Conservation (phyloP, 2,113 vertebrate genomes). For the Pipa parva region DNA sequence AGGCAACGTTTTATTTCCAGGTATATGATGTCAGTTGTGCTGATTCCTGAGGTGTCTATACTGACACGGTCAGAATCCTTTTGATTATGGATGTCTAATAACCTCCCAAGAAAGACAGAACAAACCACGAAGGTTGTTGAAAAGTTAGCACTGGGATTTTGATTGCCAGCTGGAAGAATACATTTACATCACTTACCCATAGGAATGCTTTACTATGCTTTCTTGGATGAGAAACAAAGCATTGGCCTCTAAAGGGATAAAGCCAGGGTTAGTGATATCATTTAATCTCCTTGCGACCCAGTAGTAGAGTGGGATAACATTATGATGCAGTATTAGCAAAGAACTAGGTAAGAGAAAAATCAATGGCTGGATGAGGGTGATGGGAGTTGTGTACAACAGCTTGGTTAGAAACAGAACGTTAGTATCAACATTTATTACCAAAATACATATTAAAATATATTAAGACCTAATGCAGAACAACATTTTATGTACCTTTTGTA, state of each 20-base stretch:
- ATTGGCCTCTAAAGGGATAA: background rate
- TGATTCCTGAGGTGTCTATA: slow-evolving; percentile 30
- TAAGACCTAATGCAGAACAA: too few relatives aligned
- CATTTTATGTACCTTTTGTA: too few relatives aligned
- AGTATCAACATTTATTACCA: too few relatives aligned
- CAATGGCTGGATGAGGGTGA: too few relatives aligned
- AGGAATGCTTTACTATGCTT: background rate
- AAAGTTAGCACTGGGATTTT: slow-evolving; percentile 16
- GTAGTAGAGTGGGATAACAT: background rate
- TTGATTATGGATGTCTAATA: slow-evolving; percentile 32
- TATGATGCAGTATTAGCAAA: background rate
- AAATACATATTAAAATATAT: too few relatives aligned
- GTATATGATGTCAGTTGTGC: slow-evolving; percentile 33
- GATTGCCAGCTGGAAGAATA: background rate
- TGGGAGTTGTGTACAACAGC: too few relatives aligned
- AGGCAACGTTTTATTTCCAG: slow-evolving; percentile 39
- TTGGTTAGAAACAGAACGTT: too few relatives aligned
- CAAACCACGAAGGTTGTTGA: slow-evolving; percentile 18
- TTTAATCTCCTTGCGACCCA: background rate
- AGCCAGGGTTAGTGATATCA: background rate
- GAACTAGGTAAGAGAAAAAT: background rate
- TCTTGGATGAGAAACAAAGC: background rate
- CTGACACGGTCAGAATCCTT: slow-evolving; percentile 31
- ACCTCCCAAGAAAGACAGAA: slow-evolving; percentile 29
- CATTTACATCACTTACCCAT: background rate